Base-by-base conservation (phyloP, 2,888 invertebrate genomes). In the Griposia aprilina region DNA sequence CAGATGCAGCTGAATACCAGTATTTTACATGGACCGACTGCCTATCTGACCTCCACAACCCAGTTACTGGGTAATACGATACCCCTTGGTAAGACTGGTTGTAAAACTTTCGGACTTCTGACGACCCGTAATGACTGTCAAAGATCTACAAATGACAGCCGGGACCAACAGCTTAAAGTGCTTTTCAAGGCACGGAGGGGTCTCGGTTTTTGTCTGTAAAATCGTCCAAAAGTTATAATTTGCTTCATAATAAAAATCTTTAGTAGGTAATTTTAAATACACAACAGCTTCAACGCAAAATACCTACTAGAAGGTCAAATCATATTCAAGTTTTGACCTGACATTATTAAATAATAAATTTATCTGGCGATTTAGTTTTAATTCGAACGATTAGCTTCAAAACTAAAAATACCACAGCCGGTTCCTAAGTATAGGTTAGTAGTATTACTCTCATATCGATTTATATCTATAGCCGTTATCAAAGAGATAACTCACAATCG, bases 381-480 rank as follows among this genome's bases (percentile, higher is more conserved):
- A 68, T 30, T 67, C 48, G 36, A 65, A n/a, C 23, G 67, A 82
- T 79, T 67, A 63, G 2, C 36, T 26, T 60, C 10, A 5, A 30
- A 52, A 36, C 45, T 72, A 69, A 69, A 81, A 82, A 82, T 74
- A 83, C 8, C 15, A 30, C 26, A 41, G 23, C 36, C 45, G 41
- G 55, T 78, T 77, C 10, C 60, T 52, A 36, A 74, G 73, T 82
- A 76, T 84, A 82, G 78, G 82, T 86, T 86, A 87, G 80, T 81
- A 82, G 82, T 83, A 78, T 80, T 52, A 66, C 75, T 80, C 30
- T 62, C 69, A 69, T 82, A 88, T 86, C 87, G 86, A 88, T 87
- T 85, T 74, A 80, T 87, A 86, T 84, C 87, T 82, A 26, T 36
- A 60, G 17, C 8, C 4, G 70, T 82, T 87, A 87, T 86, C 89